phyloP scores from a whole-genome alignment of 2,113 vertebrate species.

The Mus spicilegus region DNA sequence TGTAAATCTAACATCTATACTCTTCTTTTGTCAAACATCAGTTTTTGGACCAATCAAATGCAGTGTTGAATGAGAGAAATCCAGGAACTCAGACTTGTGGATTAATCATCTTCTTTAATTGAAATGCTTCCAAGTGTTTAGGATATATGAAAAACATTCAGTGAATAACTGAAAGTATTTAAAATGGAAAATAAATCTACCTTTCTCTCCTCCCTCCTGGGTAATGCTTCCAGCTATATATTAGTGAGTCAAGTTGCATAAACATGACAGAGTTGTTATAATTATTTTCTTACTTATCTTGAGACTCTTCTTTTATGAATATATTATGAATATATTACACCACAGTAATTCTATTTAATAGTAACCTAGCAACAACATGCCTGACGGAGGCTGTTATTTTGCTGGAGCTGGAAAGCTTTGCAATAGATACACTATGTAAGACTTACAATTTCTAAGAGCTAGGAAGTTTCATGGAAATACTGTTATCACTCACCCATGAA shows the following conservation, averaged over 20 bases:
- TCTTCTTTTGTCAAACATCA: constrained; percentile 1
- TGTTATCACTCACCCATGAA: neutral
- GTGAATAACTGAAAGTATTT: constrained; percentile 63
- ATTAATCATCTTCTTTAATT: constrained; percentile 65
- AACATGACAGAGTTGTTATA: constrained; percentile 82
- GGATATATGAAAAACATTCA: constrained; percentile 32
- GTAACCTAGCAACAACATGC: constrained; percentile 76
- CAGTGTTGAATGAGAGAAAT: constrained; percentile 45
- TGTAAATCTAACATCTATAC: constrained; percentile 19
- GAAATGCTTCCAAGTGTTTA: constrained; percentile 69
- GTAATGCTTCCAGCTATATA: constrained; percentile 79
- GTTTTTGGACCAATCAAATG: neutral
- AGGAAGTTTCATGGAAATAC: neutral
- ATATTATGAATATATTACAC: constrained; percentile 73
- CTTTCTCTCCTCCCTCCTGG: constrained; percentile 61
- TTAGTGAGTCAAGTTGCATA: constrained; percentile 76
- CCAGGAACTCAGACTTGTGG: neutral
- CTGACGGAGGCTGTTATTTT: constrained; percentile 34
- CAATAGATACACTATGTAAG: neutral
- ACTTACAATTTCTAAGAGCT: neutral
- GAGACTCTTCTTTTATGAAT: constrained; percentile 76
- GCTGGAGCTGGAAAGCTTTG: constrained; percentile 31
- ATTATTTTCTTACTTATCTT: constrained; percentile 83
- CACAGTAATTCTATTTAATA: constrained; percentile 46
- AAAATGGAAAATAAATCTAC: constrained; percentile 69